phyloP scores from a whole-genome alignment of 2,888 invertebrate genomes.

The Cheilosia soror region DNA sequence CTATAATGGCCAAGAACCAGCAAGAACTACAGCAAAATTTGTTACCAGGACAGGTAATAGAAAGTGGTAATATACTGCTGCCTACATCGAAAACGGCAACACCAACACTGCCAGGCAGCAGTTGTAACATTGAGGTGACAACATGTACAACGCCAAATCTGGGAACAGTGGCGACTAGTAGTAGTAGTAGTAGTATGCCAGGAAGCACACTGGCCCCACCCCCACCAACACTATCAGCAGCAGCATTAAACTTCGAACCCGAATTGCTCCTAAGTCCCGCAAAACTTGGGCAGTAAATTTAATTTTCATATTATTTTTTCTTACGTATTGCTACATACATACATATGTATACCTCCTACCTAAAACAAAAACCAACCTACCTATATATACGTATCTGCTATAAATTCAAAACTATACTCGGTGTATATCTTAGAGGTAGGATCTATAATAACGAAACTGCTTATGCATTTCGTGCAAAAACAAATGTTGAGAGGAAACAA shows the following conservation, averaged over 20 bases:
- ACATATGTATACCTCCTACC: slow-evolving; percentile 27
- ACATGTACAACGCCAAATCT: slow-evolving; percentile 51
- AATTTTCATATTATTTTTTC: background rate
- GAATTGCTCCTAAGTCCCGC: slow-evolving; percentile 84
- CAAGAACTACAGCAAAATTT: slow-evolving; percentile 70
- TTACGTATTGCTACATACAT: slow-evolving; percentile 1
- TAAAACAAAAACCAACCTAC: slow-evolving; percentile 8
- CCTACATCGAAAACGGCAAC: slow-evolving; percentile 78
- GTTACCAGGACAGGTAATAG: slow-evolving; percentile 76
- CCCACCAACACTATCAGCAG: slow-evolving; percentile 60
- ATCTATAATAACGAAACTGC: slow-evolving; percentile 17
- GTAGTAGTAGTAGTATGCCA: slow-evolving; percentile 36
- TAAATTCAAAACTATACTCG: slow-evolving; percentile 34
- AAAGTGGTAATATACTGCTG: slow-evolving; percentile 78
- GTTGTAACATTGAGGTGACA: slow-evolving; percentile 48
- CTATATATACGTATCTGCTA: slow-evolving; percentile 30
- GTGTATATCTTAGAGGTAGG: slow-evolving; percentile 37
- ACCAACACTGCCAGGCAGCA: slow-evolving; percentile 66
- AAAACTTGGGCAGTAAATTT: slow-evolving; percentile 82
- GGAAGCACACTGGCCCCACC: slow-evolving; percentile 70
- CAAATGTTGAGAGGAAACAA: slow-evolving; percentile 36
- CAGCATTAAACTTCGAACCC: slow-evolving; percentile 80
- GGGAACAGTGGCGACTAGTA: slow-evolving; percentile 47
- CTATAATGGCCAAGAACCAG: slow-evolving; percentile 62
- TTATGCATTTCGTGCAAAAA: slow-evolving; percentile 51